Percentiles rank a stretch among this genome's conserved stretches.
Evolutionary conservation across 2,888 invertebrate genomes (phyloP).

Genomic region (Chloroclysta siterata): DNA sequence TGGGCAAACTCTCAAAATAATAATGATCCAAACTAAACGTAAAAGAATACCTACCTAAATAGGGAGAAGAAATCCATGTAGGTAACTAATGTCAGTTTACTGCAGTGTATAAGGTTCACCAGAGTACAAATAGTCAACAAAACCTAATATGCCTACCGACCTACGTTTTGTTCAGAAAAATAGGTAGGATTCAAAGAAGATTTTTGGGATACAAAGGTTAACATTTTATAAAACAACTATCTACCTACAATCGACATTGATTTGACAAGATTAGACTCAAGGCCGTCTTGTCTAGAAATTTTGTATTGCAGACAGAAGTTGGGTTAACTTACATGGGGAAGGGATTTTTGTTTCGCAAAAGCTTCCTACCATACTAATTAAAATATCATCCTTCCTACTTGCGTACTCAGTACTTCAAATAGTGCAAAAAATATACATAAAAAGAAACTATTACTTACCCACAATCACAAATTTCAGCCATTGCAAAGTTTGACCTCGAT

Average conservation of each 20-base stretch:
- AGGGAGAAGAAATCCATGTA: too few relatives aligned
- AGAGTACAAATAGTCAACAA: too few relatives aligned
- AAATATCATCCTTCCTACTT: neutral
- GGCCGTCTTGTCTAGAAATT: constrained; percentile 65
- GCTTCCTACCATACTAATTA: neutral
- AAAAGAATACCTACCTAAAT: too few relatives aligned
- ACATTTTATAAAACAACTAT: too few relatives aligned
- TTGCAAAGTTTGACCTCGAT: constrained; percentile 59
- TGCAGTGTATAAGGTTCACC: too few relatives aligned
- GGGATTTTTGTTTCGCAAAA: neutral
- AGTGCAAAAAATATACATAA: neutral
- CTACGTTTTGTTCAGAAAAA: too few relatives aligned
- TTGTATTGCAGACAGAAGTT: constrained; percentile 70
- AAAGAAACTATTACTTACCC: constrained; percentile 35
- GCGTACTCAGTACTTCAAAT: neutral
- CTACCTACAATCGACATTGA: constrained; percentile 66
- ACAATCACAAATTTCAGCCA: constrained; percentile 57
- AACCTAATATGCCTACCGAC: too few relatives aligned
- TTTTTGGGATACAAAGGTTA: too few relatives aligned
- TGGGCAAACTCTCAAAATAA: too few relatives aligned
- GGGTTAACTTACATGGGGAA: constrained; percentile 56
- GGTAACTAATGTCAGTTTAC: too few relatives aligned
- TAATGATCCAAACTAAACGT: too few relatives aligned
- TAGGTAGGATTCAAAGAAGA: too few relatives aligned
- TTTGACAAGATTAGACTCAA: constrained; percentile 83